Evolutionary conservation across 2,113 vertebrate genomes (phyloP).

Genomic region (Tetraodon nigroviridis): DNA sequence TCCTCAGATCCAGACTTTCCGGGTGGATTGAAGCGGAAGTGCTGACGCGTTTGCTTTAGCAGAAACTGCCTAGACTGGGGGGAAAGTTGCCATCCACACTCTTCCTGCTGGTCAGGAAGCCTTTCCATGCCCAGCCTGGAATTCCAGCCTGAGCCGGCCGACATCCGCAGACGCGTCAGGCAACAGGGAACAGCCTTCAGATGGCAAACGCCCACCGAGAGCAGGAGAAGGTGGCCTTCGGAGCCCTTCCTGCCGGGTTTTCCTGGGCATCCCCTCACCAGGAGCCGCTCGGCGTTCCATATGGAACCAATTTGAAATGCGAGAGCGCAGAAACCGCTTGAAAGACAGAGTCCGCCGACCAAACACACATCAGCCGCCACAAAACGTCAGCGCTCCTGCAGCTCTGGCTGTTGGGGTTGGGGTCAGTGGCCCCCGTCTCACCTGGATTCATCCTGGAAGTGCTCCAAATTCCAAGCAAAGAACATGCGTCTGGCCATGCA

Average conservation of each 20-base stretch:
- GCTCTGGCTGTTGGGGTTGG: too few species aligned
- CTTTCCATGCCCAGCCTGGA: too few species aligned
- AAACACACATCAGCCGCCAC: neutral
- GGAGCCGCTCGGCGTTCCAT: constrained; percentile 43
- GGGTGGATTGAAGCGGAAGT: neutral
- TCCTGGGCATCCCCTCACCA: constrained; percentile 33
- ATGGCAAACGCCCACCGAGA: too few species aligned
- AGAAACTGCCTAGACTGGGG: too few species aligned
- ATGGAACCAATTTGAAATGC: constrained; percentile 62
- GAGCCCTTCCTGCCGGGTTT: constrained; percentile 22
- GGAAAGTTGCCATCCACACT: too few species aligned
- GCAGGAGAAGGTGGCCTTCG: constrained; percentile 3
- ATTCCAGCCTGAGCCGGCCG: constrained; percentile 18
- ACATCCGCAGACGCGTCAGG: neutral
- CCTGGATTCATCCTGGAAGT: neutral
- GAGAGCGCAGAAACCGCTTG: constrained; percentile 37
- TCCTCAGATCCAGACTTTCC: neutral
- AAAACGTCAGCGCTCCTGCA: neutral
- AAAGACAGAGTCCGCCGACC: constrained; percentile 22
- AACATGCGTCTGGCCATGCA: neutral
- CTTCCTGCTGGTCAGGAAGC: too few species aligned
- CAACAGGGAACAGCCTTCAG: too few species aligned
- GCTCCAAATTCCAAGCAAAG: neutral
- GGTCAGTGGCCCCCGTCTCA: too few species aligned
- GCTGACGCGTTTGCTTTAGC: neutral